A percentile compares a stretch with the other conserved stretches of the same genome.
These are phyloP conservation scores for Eubucco bourcierii DNA, from an alignment of 2,113 vertebrate species.

Conservation along the genomic window DNA sequence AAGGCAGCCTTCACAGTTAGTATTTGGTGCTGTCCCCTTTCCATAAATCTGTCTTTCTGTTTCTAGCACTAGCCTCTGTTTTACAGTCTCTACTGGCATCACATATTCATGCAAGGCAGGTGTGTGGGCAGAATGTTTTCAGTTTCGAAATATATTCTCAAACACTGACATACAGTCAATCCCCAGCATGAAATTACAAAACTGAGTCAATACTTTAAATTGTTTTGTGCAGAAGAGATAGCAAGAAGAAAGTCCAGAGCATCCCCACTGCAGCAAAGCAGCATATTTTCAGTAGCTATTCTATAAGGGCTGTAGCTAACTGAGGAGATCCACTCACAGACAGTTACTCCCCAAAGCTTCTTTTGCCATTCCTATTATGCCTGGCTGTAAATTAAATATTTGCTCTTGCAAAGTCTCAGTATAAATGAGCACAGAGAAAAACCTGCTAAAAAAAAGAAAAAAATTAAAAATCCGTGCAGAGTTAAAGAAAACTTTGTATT, in stretches of 20 bases:
- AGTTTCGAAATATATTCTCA: neutral
- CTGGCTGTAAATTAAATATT: neutral
- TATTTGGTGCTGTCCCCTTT: neutral
- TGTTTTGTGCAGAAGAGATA: neutral
- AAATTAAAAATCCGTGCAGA: neutral
- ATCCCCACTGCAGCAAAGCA: neutral
- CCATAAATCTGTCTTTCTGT: neutral
- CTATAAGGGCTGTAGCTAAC: neutral
- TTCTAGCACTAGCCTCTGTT: neutral
- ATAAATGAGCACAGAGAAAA: neutral
- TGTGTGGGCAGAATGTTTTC: neutral
- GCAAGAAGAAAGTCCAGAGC: neutral
- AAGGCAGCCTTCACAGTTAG: neutral
- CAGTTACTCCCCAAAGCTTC: neutral
- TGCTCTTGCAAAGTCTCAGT: neutral
- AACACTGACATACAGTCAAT: neutral
- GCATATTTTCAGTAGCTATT: neutral
- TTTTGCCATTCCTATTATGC: neutral
- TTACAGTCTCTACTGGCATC: neutral
- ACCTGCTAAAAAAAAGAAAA: neutral
- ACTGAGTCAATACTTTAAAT: neutral
- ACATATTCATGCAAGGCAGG: neutral
- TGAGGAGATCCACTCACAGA: neutral
- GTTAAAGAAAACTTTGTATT: neutral
- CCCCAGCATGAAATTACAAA: conserved; percentile 6